Evolutionary conservation across 2,888 invertebrate genomes (phyloP).

Genomic region (Diarsia rubi): DNA sequence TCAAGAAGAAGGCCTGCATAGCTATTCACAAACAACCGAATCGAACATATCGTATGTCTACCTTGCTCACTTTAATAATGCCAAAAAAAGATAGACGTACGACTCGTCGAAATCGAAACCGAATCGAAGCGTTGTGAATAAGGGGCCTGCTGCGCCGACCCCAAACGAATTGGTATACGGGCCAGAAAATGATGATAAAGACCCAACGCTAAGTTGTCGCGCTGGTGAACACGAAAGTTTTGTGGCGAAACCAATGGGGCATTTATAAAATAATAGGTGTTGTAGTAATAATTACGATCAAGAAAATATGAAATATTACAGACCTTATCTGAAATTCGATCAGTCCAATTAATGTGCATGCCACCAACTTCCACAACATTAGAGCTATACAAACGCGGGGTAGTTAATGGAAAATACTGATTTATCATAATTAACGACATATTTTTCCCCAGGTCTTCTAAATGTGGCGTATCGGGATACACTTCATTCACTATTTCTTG

Average conservation of each 20-base stretch:
- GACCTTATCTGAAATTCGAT: conserved; percentile 32
- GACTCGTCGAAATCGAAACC: too few species aligned
- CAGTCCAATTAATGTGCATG: conserved; percentile 37
- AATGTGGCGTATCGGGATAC: conserved; percentile 68
- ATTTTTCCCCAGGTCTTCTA: conserved; percentile 74
- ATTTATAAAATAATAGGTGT: neutral
- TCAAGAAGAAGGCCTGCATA: too few species aligned
- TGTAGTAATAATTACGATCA: neutral
- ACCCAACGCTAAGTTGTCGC: neutral
- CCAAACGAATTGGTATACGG: too few species aligned
- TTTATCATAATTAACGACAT: conserved; percentile 80
- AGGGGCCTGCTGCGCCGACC: too few species aligned
- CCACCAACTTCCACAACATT: conserved; percentile 90
- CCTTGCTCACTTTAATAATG: too few species aligned
- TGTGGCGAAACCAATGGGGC: neutral
- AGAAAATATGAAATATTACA: conserved; percentile 9
- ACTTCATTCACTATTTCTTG: conserved; percentile 66
- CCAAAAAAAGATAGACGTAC: too few species aligned
- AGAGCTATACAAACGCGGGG: conserved; percentile 84
- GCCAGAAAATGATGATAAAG: too few species aligned
- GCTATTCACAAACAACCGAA: too few species aligned
- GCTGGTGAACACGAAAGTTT: neutral
- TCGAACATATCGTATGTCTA: too few species aligned
- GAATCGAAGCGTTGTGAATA: too few species aligned
- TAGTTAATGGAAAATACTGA: conserved; percentile 89